phyloP scores from a whole-genome alignment of 2,888 invertebrate genomes.

The Drosophila pullipes region DNA sequence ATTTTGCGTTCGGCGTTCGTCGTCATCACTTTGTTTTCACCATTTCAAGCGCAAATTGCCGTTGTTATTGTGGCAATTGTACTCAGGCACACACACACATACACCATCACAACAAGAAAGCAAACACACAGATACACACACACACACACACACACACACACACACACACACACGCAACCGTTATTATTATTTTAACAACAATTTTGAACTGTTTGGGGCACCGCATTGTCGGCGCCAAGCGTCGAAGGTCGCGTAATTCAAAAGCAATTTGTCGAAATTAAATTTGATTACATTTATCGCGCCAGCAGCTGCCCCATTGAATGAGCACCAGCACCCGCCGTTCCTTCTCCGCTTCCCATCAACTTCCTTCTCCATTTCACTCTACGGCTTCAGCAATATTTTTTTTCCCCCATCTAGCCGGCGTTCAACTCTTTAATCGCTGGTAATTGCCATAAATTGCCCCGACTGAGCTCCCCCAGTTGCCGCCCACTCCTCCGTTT shows the following conservation, averaged over 20 bases:
- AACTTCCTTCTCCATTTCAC: conserved; percentile 1
- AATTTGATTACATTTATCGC: conserved; percentile 79
- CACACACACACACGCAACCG: conserved; percentile 32
- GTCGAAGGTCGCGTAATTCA: conserved; percentile 76
- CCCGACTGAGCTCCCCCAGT: conserved; percentile 19
- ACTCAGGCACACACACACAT: conserved; percentile 15
- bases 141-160: conserved; percentile 15
- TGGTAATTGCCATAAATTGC: conserved; percentile 64
- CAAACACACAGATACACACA: conserved; percentile 10
- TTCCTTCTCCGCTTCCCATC: background rate
- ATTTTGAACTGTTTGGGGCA: conserved; percentile 72
- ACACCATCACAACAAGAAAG: conserved; percentile 7
- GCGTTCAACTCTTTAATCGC: conserved; percentile 59
- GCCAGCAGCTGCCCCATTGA: conserved; percentile 56
- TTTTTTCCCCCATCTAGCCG: conserved; percentile 4
- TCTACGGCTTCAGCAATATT: conserved; percentile 36
- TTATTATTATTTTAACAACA: conserved; percentile 81
- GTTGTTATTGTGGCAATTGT: conserved; percentile 64
- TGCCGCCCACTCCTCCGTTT: background rate
- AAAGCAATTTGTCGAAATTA: conserved; percentile 81
- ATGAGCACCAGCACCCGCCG: background rate
- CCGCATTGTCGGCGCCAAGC: conserved; percentile 58
- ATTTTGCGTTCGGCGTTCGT: conserved; percentile 8
- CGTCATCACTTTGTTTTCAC: conserved; percentile 58
- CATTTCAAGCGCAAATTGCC: conserved; percentile 70